phyloP scores from a whole-genome alignment of 2,113 vertebrate genomes.

The Austrofundulus limnaeus region DNA sequence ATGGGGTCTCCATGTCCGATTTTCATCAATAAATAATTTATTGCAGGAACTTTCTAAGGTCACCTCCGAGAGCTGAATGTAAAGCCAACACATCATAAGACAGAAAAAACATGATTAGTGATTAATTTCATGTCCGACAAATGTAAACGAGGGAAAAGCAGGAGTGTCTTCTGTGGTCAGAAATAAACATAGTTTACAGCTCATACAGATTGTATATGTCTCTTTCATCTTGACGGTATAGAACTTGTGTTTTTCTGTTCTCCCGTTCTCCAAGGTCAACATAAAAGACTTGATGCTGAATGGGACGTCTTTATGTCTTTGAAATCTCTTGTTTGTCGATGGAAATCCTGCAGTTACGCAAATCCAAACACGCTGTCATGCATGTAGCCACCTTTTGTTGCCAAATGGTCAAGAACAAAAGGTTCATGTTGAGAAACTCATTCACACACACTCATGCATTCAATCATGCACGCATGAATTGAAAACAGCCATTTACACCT shows the following conservation, averaged over 20 bases:
- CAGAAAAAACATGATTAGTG: too few species aligned
- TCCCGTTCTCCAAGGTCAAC: constrained; percentile 70
- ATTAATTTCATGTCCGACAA: too few species aligned
- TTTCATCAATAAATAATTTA: too few species aligned
- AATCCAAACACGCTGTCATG: constrained; percentile 23
- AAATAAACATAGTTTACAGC: constrained; percentile 53
- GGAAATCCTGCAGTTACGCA: constrained; percentile 42
- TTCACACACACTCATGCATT: constrained; percentile 12
- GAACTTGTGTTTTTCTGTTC: constrained; percentile 43
- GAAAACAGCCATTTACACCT: constrained; percentile 74
- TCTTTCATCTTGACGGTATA: constrained; percentile 70
- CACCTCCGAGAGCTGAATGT: too few species aligned
- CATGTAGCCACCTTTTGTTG: constrained; percentile 28
- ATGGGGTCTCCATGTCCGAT: too few species aligned
- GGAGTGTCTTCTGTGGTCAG: constrained; percentile 16
- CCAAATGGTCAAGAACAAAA: constrained; percentile 37
- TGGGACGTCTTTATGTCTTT: constrained; percentile 66
- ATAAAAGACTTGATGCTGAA: constrained; percentile 77
- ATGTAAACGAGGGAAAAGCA: too few species aligned
- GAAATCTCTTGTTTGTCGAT: constrained; percentile 55
- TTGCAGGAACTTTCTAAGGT: too few species aligned
- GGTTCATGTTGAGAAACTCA: constrained; percentile 44
- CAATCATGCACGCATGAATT: constrained; percentile 25
- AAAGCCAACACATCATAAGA: too few species aligned
- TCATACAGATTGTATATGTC: constrained; percentile 34